Base-by-base conservation (phyloP, 1,140 invertebrate genomes). In the Eumaeus atala region DNA sequence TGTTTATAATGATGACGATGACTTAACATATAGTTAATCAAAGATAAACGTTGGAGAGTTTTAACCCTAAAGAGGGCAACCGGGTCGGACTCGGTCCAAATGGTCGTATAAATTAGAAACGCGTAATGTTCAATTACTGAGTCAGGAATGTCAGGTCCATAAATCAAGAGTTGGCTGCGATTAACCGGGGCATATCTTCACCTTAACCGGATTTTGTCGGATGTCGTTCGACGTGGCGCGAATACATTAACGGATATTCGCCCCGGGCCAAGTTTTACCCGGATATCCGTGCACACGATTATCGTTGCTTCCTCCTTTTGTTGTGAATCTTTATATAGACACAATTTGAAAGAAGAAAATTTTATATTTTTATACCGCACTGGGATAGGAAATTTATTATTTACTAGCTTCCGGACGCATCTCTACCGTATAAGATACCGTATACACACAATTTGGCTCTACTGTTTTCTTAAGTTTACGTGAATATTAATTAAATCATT, bases 141-240 rank as follows among this genome's bases (percentile, higher is more conserved):
- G 8, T 28, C 35, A 49, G 42, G 16, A 59, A 59, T 54, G 57
- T 53, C 54, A 58, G 51, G 54, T 59, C 61, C 52, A 72, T 83
- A 83, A 80, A 77, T 83, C 75, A 80, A 70, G 74, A 55, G 58
- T 51, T 6, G n/a, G n/a, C 59, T 56, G 63, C 74, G 77, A 83
- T 80, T 80, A 83, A 78, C 76, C 73, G 64, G 61, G 66, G 70
- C 69, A 69, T 77, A 79, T 77, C 72, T 77, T 63, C 67, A 75
- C 71, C 72, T 77, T 73, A 75, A 73, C 67, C 74, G 71, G 74
- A 59, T 74, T 75, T 78, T 66, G 66, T 66, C 67, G 71, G 69
- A 63, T 73, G 70, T 70, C 69, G 64, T 74, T 70, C 56, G 68
- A 79, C 79, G 79, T 68, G 77, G 51, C 18, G 50, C 56, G 79